phyloP scores from a whole-genome alignment of 2,888 invertebrate species.

The Lepidonotus clava region DNA sequence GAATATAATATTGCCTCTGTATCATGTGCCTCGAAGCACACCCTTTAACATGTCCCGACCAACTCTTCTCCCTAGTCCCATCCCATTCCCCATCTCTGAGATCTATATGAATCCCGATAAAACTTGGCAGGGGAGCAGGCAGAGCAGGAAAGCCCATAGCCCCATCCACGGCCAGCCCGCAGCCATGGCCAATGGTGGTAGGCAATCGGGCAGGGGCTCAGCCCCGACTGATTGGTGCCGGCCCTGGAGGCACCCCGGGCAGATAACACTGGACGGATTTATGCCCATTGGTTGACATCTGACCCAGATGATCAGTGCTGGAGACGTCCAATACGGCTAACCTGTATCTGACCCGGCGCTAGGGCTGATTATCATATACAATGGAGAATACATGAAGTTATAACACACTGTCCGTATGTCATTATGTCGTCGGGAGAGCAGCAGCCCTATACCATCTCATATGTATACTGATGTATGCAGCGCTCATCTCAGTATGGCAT shows the following conservation, averaged over 20 bases:
- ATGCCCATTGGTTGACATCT: background rate
- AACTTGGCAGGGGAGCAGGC: no score
- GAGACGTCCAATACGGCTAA: background rate
- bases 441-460: no score
- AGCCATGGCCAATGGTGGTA: background rate
- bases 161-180: background rate
- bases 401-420: background rate
- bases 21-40: no score
- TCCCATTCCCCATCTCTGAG: background rate
- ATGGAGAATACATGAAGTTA: background rate
- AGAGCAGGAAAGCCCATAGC: no score
- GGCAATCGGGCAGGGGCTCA: background rate
- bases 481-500: no score
- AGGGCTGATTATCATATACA: background rate
- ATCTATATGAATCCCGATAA: background rate
- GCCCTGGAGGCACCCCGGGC: background rate
- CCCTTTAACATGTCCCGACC: no score
- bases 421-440: no score
- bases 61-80: no score
- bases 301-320: background rate
- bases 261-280: background rate
- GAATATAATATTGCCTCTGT: no score
- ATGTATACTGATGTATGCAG: no score
- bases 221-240: background rate
- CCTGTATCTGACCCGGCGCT: background rate